Conservation (phyloP, 2,888 invertebrate species). For the Eupithecia subfuscata region DNA sequence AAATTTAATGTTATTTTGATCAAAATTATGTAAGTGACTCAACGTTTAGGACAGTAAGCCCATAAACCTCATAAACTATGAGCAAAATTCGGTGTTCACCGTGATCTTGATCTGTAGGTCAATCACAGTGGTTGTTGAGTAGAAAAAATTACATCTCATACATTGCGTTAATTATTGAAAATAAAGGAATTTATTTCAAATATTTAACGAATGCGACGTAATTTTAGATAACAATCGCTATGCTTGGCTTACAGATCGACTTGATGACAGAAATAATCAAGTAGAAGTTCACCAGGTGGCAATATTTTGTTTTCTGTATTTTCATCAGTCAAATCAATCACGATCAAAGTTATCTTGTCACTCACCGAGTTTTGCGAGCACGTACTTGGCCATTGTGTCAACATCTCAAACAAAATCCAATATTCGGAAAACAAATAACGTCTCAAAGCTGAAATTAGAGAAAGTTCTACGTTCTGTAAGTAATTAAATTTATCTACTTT, state of each 20-base stretch:
- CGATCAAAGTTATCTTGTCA: conserved; percentile 3
- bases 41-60: neutral
- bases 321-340: neutral
- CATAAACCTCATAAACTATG: no score
- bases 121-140: no score
- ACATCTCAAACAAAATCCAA: conserved; percentile 18
- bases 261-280: neutral
- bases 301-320: neutral
- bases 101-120: neutral
- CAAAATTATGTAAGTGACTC: neutral
- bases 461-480: conserved; percentile 35
- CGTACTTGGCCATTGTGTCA: conserved; percentile 12
- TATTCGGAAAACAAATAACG: conserved; percentile 31
- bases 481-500: conserved; percentile 45
- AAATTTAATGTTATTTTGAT: neutral
- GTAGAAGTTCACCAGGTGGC: neutral
- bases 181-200: no score
- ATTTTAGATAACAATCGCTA: no score
- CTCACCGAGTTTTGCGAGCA: conserved; percentile 1
- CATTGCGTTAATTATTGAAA: no score
- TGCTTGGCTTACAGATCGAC: neutral
- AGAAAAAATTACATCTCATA: no score
- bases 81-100: neutral
- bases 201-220: no score
- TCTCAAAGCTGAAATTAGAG: conserved; percentile 32